Evolutionary conservation across 2,113 vertebrate genomes (phyloP).

Genomic region (Nestor notabilis): DNA sequence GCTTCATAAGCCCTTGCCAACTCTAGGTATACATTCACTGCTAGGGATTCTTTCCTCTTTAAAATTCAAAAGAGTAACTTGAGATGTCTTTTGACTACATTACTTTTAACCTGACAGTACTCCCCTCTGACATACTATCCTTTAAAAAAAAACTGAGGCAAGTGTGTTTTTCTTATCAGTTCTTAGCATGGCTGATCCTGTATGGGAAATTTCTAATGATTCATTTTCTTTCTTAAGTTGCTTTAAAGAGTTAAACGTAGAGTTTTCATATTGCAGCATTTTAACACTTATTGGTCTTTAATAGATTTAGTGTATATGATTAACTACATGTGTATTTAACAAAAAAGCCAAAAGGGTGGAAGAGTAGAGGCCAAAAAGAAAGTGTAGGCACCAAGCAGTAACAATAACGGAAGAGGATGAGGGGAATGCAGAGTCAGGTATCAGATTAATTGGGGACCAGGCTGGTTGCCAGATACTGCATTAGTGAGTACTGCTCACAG

Average conservation of each 20-base stretch:
- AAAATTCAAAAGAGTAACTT: not conserved
- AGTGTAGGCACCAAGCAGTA: slow-evolving; percentile 17
- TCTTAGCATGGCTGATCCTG: not conserved
- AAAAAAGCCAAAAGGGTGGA: not conserved
- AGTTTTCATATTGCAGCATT: not conserved
- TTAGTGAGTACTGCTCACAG: slow-evolving; percentile 58
- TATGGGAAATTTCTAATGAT: not conserved
- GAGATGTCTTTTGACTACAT: not conserved
- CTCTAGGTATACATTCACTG: not conserved
- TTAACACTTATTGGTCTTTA: not conserved
- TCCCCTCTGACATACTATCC: not conserved
- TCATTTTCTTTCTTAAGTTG: not conserved
- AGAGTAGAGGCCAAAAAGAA: not conserved
- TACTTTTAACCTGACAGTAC: not conserved
- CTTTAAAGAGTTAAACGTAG: not conserved
- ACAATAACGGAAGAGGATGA: not conserved
- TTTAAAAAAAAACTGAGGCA: not conserved
- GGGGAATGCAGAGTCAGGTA: slow-evolving; percentile 23
- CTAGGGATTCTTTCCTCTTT: not conserved
- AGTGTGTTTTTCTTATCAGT: slow-evolving; percentile 2
- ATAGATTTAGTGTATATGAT: not conserved
- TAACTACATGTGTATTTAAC: not conserved
- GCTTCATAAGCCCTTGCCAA: not conserved
- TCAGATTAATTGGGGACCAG: slow-evolving; percentile 73
- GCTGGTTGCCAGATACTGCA: slow-evolving; percentile 77